Percentiles rank a stretch among this genome's conserved stretches.
phyloP scores from a whole-genome alignment of 2,113 vertebrate genomes.

The Eupsittula cactorum region DNA sequence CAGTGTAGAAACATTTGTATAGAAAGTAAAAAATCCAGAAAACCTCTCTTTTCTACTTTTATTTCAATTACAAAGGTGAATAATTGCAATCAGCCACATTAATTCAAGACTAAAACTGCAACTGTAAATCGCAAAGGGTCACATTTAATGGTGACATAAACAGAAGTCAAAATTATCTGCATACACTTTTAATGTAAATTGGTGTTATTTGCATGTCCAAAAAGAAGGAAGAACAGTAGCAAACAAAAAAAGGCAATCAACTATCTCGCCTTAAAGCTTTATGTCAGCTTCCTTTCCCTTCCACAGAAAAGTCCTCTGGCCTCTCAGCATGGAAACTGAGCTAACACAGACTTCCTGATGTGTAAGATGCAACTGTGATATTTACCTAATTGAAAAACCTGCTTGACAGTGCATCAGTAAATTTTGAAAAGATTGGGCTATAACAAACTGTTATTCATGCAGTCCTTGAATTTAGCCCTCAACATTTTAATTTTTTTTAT shows the following conservation, averaged over 20 bases:
- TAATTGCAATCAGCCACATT: not conserved
- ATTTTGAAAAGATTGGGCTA: conserved; percentile 30
- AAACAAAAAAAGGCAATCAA: not conserved
- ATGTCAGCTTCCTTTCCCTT: not conserved
- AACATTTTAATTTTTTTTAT: not conserved
- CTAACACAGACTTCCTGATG: conserved; percentile 31
- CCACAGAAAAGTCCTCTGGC: conserved; percentile 26
- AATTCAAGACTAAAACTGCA: not conserved
- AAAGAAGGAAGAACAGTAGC: not conserved
- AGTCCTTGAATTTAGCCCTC: not conserved
- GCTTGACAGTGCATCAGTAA: conserved; percentile 44
- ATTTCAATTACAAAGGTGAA: conserved; percentile 43
- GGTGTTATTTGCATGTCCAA: not conserved
- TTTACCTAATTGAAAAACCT: conserved; percentile 65
- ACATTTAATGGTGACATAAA: not conserved
- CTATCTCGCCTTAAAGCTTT: not conserved
- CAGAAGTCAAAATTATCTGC: not conserved
- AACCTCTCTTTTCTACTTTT: not conserved
- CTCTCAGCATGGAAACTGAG: conserved; percentile 39
- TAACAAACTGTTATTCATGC: conserved; percentile 15
- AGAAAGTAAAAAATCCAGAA: not conserved
- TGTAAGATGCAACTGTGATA: conserved; percentile 39
- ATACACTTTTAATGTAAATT: conserved; percentile 25
- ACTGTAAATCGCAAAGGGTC: not conserved
- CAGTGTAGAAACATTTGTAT: not conserved